Conservation (phyloP, 2,888 invertebrate species). For the Limenitis arthemis region DNA sequence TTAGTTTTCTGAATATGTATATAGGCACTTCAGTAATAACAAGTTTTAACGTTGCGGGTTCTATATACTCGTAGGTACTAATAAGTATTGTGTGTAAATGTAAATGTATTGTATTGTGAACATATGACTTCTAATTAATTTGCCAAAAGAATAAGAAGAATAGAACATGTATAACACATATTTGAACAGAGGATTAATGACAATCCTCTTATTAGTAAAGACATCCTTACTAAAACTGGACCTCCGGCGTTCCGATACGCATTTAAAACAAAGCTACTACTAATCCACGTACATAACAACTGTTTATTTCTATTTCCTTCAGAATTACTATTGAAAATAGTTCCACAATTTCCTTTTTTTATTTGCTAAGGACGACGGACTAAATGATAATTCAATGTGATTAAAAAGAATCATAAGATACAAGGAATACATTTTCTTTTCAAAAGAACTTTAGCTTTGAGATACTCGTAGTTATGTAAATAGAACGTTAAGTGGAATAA, state of each 20-base stretch:
- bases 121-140: no score
- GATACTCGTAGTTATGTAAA: neutral
- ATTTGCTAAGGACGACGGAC: no score
- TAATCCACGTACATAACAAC: neutral
- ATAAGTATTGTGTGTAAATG: neutral
- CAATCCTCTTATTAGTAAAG: slow-evolving; percentile 11
- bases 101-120: neutral
- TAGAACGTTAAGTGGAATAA: slow-evolving; percentile 14
- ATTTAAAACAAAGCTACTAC: neutral
- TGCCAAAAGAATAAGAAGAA: neutral
- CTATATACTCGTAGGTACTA: neutral
- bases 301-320: no score
- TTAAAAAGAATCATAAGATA: no score
- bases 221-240: neutral
- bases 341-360: no score
- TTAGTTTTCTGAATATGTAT: neutral
- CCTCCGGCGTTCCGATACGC: neutral
- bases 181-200: slow-evolving; percentile 2
- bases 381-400: no score
- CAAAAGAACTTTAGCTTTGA: neutral
- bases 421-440: neutral
- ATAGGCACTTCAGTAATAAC: neutral
- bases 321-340: no score
- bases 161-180: slow-evolving; percentile 1
- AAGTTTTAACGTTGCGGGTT: neutral